Percentiles rank a stretch among this genome's conserved stretches.
Conservation (phyloP, 2,797 vertebrate genomes). For the Clarias pachynema region DNA sequence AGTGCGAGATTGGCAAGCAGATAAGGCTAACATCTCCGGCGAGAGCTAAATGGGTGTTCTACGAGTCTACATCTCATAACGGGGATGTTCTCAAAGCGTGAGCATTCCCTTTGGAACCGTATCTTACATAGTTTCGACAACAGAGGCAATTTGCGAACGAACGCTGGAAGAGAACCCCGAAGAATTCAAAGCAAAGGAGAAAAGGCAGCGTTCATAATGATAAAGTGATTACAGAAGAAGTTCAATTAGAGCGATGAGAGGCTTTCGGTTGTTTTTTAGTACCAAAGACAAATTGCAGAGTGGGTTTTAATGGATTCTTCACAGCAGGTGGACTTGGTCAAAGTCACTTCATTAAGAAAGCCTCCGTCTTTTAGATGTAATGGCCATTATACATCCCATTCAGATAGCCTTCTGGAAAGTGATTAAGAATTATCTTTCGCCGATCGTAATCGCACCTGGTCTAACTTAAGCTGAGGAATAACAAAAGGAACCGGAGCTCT, state of each 20-base stretch:
- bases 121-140: constrained; percentile 56
- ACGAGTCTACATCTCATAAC: constrained; percentile 63
- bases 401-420: constrained; percentile 71
- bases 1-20: constrained; percentile 70
- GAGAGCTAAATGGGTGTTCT: constrained; percentile 74
- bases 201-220: constrained; percentile 66
- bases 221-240: constrained; percentile 71
- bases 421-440: constrained; percentile 82
- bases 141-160: constrained; percentile 27
- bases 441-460: constrained; percentile 79
- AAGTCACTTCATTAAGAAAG: constrained; percentile 79
- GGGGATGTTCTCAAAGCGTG: constrained; percentile 1
- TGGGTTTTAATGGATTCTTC: constrained; percentile 75
- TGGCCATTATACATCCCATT: constrained; percentile 76
- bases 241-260: constrained; percentile 76
- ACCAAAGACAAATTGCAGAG: constrained; percentile 71
- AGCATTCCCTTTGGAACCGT: constrained; percentile 69
- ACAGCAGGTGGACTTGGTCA: constrained; percentile 78
- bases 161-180: constrained; percentile 58
- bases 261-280: constrained; percentile 72
- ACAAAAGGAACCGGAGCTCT: constrained; percentile 77
- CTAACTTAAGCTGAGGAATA: constrained; percentile 79
- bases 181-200: constrained; percentile 47
- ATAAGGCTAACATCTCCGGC: constrained; percentile 63
- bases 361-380: constrained; percentile 73